These are phyloP conservation scores for Poecile atricapillus DNA, from an alignment of 2,113 vertebrate species.

Conservation along the genomic window DNA sequence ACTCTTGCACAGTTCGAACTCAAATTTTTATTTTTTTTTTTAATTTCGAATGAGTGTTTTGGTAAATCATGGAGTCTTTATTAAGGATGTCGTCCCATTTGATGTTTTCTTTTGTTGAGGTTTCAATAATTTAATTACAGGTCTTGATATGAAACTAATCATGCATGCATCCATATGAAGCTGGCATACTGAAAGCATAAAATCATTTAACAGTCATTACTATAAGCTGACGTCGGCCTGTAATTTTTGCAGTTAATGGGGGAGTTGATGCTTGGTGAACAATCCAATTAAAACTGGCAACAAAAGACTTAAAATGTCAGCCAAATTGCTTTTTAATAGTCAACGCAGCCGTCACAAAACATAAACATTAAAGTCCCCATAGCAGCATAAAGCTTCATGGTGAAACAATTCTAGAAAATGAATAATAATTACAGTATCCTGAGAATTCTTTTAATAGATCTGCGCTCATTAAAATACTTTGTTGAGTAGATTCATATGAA, in stretches of 20 bases:
- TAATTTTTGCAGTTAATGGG: slow-evolving; percentile 81
- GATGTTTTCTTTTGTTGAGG: slow-evolving; percentile 57
- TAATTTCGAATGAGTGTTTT: slow-evolving; percentile 30
- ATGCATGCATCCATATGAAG: slow-evolving; percentile 69
- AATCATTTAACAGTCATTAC: slow-evolving; percentile 83
- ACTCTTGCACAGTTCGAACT: slow-evolving; percentile 13
- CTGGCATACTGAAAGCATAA: slow-evolving; percentile 74
- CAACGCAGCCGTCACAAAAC: slow-evolving; percentile 79
- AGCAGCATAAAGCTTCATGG: slow-evolving; percentile 78
- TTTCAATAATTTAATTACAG: slow-evolving; percentile 81
- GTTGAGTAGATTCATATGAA: slow-evolving; percentile 72
- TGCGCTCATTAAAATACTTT: slow-evolving; percentile 78
- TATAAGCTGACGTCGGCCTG: slow-evolving; percentile 76
- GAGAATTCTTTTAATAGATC: slow-evolving; percentile 80
- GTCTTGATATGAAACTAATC: slow-evolving; percentile 80
- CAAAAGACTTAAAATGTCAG: slow-evolving; percentile 85
- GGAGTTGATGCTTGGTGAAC: slow-evolving; percentile 85
- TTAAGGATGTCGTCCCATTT: slow-evolving; percentile 62
- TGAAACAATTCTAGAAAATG: slow-evolving; percentile 83
- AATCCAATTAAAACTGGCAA: slow-evolving; percentile 87
- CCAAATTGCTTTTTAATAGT: slow-evolving; percentile 89
- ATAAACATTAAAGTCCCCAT: slow-evolving; percentile 81
- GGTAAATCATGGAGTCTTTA: slow-evolving; percentile 53
- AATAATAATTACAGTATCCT: slow-evolving; percentile 82
- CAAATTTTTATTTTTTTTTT: slow-evolving; percentile 10